Evolutionary conservation across 2,113 vertebrate species (phyloP).

Genomic region (Gambusia holbrooki): DNA sequence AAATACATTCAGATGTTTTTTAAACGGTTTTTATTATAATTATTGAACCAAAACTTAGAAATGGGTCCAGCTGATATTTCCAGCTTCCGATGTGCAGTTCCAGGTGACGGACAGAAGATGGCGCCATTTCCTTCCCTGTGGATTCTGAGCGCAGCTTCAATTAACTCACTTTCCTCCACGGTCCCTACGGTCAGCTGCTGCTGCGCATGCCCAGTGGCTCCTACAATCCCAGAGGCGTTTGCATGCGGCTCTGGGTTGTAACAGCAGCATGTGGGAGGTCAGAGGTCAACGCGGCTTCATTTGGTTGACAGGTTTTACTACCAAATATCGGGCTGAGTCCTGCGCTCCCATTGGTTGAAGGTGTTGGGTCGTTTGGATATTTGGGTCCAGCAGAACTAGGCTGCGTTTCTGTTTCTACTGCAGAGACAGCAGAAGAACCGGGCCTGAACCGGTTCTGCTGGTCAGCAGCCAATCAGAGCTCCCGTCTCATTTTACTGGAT

Average conservation of each 20-base stretch:
- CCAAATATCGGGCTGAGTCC: conserved; percentile 39
- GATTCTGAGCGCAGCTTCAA: too few relatives aligned
- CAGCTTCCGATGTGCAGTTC: conserved; percentile 23
- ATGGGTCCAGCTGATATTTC: too few relatives aligned
- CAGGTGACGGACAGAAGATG: conserved; percentile 30
- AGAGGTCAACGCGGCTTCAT: conserved; percentile 36
- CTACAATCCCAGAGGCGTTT: not conserved
- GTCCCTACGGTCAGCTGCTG: too few relatives aligned
- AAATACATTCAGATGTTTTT: too few relatives aligned
- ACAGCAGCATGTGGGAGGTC: conserved; percentile 28
- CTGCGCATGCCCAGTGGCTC: not conserved
- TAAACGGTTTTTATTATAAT: too few relatives aligned
- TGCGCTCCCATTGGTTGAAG: not conserved
- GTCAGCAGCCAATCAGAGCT: too few relatives aligned
- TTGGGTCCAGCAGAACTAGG: too few relatives aligned
- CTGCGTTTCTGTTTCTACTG: not conserved
- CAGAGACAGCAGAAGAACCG: not conserved
- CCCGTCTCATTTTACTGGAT: too few relatives aligned
- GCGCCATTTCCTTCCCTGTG: conserved; percentile 30
- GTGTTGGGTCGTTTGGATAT: too few relatives aligned
- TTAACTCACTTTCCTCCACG: too few relatives aligned
- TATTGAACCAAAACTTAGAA: too few relatives aligned
- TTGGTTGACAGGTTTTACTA: conserved; percentile 47
- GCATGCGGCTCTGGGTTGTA: not conserved
- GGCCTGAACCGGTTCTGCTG: too few relatives aligned